These are phyloP conservation scores for Leptinotarsa juncta DNA, from an alignment of 2,888 invertebrate species.

Conservation along the genomic window DNA sequence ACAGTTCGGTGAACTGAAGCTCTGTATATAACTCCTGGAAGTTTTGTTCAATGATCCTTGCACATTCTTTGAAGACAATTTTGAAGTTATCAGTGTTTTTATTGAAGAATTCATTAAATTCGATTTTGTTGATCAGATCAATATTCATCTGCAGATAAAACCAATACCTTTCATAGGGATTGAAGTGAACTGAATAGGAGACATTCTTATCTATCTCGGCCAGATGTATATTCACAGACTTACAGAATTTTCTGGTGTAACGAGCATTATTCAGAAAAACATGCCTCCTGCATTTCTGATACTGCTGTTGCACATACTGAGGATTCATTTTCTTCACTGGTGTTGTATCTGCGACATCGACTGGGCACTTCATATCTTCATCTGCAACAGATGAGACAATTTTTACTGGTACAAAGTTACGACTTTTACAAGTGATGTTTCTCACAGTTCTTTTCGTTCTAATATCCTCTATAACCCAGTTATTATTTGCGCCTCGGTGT, in stretches of 20 bases:
- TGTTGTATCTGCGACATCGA: slow-evolving; percentile 17
- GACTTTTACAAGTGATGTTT: slow-evolving; percentile 11
- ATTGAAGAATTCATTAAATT: slow-evolving; percentile 49
- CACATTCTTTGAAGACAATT: slow-evolving; percentile 57
- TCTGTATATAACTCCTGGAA: slow-evolving; percentile 55
- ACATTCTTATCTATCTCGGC: neutral
- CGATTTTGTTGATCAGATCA: slow-evolving; percentile 42
- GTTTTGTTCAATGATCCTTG: slow-evolving; percentile 57
- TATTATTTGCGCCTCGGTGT: slow-evolving; percentile 56
- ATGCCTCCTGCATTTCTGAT: slow-evolving; percentile 26
- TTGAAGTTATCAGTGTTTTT: slow-evolving; percentile 55
- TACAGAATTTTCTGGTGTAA: slow-evolving; percentile 20
- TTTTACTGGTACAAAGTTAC: slow-evolving; percentile 29
- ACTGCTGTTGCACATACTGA: slow-evolving; percentile 21
- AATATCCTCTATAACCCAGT: slow-evolving; percentile 49
- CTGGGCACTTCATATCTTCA: slow-evolving; percentile 17
- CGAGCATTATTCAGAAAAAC: slow-evolving; percentile 32
- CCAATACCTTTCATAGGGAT: slow-evolving; percentile 59
- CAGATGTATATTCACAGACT: slow-evolving; percentile 12
- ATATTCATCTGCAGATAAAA: slow-evolving; percentile 50
- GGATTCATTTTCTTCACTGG: slow-evolving; percentile 2
- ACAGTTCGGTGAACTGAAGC: slow-evolving; percentile 54
- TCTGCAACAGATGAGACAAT: slow-evolving; percentile 27
- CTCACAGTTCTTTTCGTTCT: slow-evolving; percentile 26
- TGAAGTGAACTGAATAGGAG: slow-evolving; percentile 51